Conservation (phyloP, 35 echinoderm and acorn worm species). For the Chiridota heheva region DNA sequence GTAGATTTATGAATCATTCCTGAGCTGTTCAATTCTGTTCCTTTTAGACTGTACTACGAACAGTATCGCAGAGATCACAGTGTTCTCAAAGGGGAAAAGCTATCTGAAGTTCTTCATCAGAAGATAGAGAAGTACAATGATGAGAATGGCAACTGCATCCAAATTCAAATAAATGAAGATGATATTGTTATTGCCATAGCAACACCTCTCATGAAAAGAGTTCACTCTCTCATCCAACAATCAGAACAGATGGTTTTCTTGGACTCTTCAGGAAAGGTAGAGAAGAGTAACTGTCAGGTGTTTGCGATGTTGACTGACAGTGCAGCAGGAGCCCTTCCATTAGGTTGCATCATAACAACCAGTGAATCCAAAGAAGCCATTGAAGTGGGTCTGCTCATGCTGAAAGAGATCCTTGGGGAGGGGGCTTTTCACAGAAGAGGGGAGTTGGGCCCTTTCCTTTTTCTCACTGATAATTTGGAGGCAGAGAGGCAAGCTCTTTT, state of each 20-base stretch:
- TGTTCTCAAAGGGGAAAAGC: constrained; percentile 9
- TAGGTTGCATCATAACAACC: constrained; percentile 35
- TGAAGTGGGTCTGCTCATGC: constrained; percentile 1
- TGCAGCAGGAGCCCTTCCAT: constrained; percentile 21
- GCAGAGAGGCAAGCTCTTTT: constrained; percentile 17
- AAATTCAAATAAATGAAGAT: neutral
- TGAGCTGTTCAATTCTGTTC: too few species aligned
- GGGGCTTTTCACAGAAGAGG: constrained; percentile 31
- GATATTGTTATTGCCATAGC: constrained; percentile 20
- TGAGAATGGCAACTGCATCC: constrained; percentile 31
- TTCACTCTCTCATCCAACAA: neutral
- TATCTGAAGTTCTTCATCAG: constrained; percentile 16
- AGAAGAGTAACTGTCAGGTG: neutral
- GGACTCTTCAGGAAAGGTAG: too few species aligned
- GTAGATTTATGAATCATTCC: too few species aligned
- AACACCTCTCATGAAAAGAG: constrained; percentile 44
- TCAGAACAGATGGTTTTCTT: constrained; percentile 21
- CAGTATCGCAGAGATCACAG: constrained; percentile 22
- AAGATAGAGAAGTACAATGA: constrained; percentile 19
- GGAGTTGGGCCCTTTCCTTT: constrained; percentile 5
- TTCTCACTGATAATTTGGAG: constrained; percentile 38
- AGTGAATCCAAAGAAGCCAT: neutral
- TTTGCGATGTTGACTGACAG: constrained; percentile 30
- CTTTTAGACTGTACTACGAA: constrained; percentile 32
- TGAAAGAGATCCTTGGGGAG: neutral